These are phyloP conservation scores for Seira sanloemensis DNA, from an alignment of 2,888 invertebrate genomes.

Conservation along the genomic window DNA sequence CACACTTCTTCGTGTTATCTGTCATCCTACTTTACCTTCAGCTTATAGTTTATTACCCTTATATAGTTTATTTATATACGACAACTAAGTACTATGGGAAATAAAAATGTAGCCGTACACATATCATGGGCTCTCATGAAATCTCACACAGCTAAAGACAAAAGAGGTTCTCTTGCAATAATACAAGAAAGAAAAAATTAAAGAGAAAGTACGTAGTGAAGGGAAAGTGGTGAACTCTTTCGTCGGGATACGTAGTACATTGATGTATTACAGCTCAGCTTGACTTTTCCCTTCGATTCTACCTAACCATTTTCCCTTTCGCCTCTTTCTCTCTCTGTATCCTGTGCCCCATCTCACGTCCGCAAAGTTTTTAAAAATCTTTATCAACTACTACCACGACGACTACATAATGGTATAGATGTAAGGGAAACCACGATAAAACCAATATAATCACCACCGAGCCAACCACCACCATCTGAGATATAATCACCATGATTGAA, in stretches of 20 bases:
- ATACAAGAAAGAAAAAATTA: no score
- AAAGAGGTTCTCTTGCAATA: no score
- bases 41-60: constrained; percentile 7
- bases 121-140: no score
- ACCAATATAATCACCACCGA: not conserved
- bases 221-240: not conserved
- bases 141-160: no score
- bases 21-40: constrained; percentile 55
- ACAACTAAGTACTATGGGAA: not conserved
- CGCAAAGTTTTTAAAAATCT: no score
- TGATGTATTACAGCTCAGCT: not conserved
- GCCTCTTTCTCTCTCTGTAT: no score
- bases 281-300: not conserved
- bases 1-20: constrained; percentile 59
- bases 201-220: not conserved
- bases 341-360: no score
- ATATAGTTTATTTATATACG: not conserved
- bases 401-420: no score
- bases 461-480: constrained; percentile 18
- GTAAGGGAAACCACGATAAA: not conserved
- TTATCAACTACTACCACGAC: no score
- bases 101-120: not conserved
- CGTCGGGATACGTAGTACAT: not conserved
- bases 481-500: constrained; percentile 11
- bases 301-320: constrained; percentile 15